These are phyloP conservation scores for Oreochromis spilurus DNA, from an alignment of 2,113 vertebrate species.

Conservation along the genomic window DNA sequence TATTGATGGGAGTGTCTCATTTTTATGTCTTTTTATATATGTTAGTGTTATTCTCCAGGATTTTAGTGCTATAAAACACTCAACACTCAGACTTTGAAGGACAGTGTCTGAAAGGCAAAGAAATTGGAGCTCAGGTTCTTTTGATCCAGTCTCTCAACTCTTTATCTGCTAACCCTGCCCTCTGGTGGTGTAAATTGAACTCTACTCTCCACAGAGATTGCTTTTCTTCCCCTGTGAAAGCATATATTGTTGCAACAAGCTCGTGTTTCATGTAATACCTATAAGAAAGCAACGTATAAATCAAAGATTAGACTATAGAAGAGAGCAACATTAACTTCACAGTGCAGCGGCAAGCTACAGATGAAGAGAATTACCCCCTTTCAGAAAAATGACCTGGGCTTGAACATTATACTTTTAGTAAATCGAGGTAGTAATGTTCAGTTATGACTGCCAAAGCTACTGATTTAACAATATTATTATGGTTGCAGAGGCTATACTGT, in stretches of 20 bases:
- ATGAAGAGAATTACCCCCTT: neutral
- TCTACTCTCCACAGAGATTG: neutral
- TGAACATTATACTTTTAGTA: neutral
- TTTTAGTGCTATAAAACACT: neutral
- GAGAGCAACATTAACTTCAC: accelerated
- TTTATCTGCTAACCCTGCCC: neutral
- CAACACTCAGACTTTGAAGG: neutral
- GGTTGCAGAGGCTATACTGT: neutral
- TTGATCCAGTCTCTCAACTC: neutral
- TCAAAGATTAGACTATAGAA: neutral
- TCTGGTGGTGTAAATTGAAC: constrained; percentile 1
- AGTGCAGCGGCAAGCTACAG: neutral
- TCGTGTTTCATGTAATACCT: neutral
- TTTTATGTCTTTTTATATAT: neutral
- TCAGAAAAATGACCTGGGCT: neutral
- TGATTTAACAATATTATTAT: neutral
- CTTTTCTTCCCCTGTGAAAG: neutral
- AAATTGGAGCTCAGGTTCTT: neutral
- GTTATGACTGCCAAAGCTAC: neutral
- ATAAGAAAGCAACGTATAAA: neutral
- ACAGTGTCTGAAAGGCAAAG: neutral
- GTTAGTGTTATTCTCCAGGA: neutral
- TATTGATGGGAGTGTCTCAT: neutral
- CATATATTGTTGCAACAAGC: neutral
- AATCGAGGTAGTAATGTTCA: neutral